A percentile compares a stretch with the other conserved stretches of the same genome.
phyloP scores from a whole-genome alignment of 2,797 vertebrate genomes.

The Gastrophryne carolinensis region DNA sequence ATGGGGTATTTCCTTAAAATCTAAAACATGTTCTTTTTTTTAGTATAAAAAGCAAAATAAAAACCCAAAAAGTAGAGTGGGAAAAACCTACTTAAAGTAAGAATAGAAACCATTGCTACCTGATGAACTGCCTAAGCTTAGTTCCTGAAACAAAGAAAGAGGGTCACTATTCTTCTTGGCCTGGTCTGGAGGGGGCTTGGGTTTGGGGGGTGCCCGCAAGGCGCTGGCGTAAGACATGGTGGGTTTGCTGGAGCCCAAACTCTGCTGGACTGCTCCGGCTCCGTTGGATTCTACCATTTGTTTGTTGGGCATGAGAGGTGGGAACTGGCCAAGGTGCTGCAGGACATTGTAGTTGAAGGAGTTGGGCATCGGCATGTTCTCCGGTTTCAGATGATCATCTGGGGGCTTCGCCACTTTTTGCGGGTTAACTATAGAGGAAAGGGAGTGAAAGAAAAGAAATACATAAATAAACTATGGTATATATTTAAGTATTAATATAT shows the following conservation, averaged over 20 bases:
- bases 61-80: constrained; percentile 57
- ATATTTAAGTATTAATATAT: no score
- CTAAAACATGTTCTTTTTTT: constrained; percentile 71
- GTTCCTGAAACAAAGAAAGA: constrained; percentile 94
- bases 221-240: constrained; percentile 98
- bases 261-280: constrained; percentile 60
- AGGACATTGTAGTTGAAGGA: constrained; percentile 83
- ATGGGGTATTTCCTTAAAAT: constrained; percentile 62
- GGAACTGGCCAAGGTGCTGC: constrained; percentile 96
- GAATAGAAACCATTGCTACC: constrained; percentile 99
- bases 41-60: constrained; percentile 68
- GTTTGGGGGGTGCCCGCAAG: constrained; percentile 92
- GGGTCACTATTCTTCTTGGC: constrained; percentile 97
- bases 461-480: neutral
- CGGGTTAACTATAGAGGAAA: constrained; percentile 73
- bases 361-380: constrained; percentile 76
- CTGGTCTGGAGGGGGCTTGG: constrained; percentile 92
- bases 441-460: constrained; percentile 9
- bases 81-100: constrained; percentile 90
- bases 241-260: constrained; percentile 75
- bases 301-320: constrained; percentile 93
- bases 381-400: constrained; percentile 85
- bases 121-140: constrained; percentile 97
- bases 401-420: constrained; percentile 81
- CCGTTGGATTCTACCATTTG: constrained; percentile 79